Percentiles rank a stretch among this genome's conserved stretches.
Evolutionary conservation across 2,888 invertebrate species (phyloP).

Genomic region (Athalia cordata): DNA sequence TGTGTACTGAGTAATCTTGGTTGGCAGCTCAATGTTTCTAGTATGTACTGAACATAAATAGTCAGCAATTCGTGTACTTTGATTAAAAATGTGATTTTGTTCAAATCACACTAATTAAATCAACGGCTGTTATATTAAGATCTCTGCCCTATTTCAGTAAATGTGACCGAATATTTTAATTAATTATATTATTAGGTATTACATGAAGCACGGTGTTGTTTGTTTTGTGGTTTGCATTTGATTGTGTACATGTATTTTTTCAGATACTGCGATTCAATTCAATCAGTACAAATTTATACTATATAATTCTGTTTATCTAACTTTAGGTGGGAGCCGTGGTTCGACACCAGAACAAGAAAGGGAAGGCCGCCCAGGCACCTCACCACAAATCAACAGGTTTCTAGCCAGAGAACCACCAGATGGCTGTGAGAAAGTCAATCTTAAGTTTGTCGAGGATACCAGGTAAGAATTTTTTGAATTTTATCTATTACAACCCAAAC

Average conservation of each 20-base stretch:
- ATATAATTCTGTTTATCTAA: neutral
- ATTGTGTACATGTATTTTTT: neutral
- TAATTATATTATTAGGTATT: neutral
- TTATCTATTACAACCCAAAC: neutral
- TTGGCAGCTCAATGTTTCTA: neutral
- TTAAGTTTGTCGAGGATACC: slow-evolving; percentile 80
- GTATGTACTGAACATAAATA: neutral
- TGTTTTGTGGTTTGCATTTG: slow-evolving; percentile 30
- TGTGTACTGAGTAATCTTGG: slow-evolving; percentile 10
- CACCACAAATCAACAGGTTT: slow-evolving; percentile 90
- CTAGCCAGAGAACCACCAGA: slow-evolving; percentile 91
- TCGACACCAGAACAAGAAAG: slow-evolving; percentile 86
- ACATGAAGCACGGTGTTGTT: slow-evolving; percentile 27
- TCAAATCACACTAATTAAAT: slow-evolving; percentile 7
- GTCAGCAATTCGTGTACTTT: slow-evolving; percentile 10
- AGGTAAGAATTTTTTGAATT: slow-evolving; percentile 68
- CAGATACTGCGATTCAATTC: slow-evolving; percentile 4
- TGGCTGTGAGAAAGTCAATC: slow-evolving; percentile 90
- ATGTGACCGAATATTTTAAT: neutral
- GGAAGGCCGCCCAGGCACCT: slow-evolving; percentile 82
- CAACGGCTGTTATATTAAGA: neutral
- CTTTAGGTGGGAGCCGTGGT: slow-evolving; percentile 82
- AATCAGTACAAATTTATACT: neutral
- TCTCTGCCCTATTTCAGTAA: neutral
- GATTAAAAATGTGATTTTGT: neutral